Conservation (phyloP, 1,140 invertebrate species). For the Sarcophaga peregrina region DNA sequence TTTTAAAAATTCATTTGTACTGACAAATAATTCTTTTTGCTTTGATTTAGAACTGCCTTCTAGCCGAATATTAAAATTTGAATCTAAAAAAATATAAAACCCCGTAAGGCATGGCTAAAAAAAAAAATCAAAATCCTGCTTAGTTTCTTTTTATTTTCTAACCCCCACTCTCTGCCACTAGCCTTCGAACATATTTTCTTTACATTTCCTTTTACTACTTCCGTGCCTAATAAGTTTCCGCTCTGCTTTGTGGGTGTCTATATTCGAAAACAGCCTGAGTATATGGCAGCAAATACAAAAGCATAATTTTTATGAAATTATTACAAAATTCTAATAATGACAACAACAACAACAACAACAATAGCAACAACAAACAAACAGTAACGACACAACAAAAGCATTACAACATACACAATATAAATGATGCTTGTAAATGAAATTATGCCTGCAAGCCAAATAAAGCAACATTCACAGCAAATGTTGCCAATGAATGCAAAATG, state of each 20-base stretch:
- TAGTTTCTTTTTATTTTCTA: too few relatives aligned
- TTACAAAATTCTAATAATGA: slow-evolving; percentile 21
- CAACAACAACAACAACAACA: neutral
- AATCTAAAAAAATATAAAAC: too few relatives aligned
- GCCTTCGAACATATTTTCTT: too few relatives aligned
- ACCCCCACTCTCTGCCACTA: too few relatives aligned
- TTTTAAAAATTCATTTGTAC: too few relatives aligned
- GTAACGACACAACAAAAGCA: neutral
- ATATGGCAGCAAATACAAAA: too few relatives aligned
- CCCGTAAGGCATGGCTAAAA: too few relatives aligned
- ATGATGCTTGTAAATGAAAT: slow-evolving; percentile 38
- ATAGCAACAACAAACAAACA: neutral
- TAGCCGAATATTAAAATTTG: too few relatives aligned
- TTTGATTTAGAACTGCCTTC: too few relatives aligned
- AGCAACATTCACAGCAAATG: slow-evolving; percentile 20
- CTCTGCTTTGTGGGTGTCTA: neutral
- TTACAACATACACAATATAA: slow-evolving; percentile 16
- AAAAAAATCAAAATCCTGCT: too few relatives aligned
- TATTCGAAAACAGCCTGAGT: too few relatives aligned
- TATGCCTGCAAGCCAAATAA: slow-evolving; percentile 27
- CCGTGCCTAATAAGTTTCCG: slow-evolving; percentile 13
- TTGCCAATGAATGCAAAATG: neutral
- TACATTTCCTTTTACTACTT: neutral
- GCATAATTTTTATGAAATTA: slow-evolving; percentile 9
- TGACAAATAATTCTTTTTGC: too few relatives aligned